Evolutionary conservation across 2,888 invertebrate species (phyloP), one percentile per base, ranked within the genome.

Genomic region (Meghimatium bilineatum): DNA sequence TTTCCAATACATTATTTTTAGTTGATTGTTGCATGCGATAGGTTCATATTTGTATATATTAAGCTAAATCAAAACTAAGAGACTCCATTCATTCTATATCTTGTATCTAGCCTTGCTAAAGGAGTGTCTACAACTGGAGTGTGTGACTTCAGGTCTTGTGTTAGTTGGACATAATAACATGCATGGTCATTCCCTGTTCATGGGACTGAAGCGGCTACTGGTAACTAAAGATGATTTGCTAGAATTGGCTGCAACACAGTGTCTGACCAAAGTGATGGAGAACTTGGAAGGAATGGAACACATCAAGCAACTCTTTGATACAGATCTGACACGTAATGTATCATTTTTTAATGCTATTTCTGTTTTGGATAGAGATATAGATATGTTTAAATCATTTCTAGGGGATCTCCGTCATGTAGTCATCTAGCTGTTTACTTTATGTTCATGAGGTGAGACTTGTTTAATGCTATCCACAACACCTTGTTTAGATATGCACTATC

Each of bases 181-280:
- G n/a, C 60, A 71, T 20, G 80, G 72, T 56, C 49, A 56, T 71
- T 80, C 71, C n/a, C 29, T 80, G 71, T 44, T 81, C 29, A 81
- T 81, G 81, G 81, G 81, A 1, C 49, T 81, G 49, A 81, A 81
- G 32, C 36, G 74, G n/a, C 63, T 81, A 63, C 74, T 81, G 29
- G 66, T 74, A 17, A 74, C 44, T 38, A 74, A 81, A 32, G 36
- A 72, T 14, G 56, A 71, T 1, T 6, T 32, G 38, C 32, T 81
- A 29, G 71, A 63, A 6, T 49, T 75, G 23, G 26, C 36, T 49
- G 81, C 63, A 12, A 81, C 81, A 36, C 81, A 81, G 66, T 74
- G 81, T 63, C 66, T 81, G 3, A 81, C 81, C 23, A 29, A 14
- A 29, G 17, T 81, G 20, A 38, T 81, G 63, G 81, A 81, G 36